These are phyloP conservation scores for Psococerastis gibbosa DNA, from an alignment of 2,888 invertebrate species.

Conservation along the genomic window DNA sequence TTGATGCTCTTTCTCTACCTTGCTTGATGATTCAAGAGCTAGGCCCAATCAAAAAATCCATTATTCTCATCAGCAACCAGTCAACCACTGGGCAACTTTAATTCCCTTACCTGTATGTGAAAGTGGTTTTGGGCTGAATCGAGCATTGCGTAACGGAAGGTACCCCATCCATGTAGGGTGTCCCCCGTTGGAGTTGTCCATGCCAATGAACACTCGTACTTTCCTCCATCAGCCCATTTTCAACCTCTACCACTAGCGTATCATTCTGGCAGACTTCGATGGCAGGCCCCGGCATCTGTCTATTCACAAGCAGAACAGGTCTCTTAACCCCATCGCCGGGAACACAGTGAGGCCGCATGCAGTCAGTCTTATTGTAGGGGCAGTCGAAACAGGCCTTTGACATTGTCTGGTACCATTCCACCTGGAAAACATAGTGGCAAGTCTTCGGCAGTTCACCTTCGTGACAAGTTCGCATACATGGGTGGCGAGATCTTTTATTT, in stretches of 20 bases:
- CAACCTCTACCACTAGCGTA: slow-evolving; percentile 59
- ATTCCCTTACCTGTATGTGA: slow-evolving; percentile 28
- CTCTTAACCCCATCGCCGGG: slow-evolving; percentile 63
- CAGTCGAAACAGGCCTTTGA: slow-evolving; percentile 79
- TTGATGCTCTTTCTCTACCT: no score
- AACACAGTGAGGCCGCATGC: slow-evolving; percentile 59
- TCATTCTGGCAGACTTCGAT: slow-evolving; percentile 82
- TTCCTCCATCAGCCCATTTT: slow-evolving; percentile 58
- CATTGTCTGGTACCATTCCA: slow-evolving; percentile 71
- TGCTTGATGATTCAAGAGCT: no score
- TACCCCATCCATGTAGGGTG: slow-evolving; percentile 79
- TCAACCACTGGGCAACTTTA: no score
- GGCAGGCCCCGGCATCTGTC: slow-evolving; percentile 71
- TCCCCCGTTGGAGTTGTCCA: slow-evolving; percentile 58
- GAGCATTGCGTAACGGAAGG: slow-evolving; percentile 75
- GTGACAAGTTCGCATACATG: slow-evolving; percentile 46
- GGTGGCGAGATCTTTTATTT: slow-evolving; percentile 23
- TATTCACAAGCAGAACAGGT: slow-evolving; percentile 58
- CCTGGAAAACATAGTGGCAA: slow-evolving; percentile 50
- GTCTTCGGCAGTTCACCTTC: slow-evolving; percentile 35
- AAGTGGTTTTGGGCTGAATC: slow-evolving; percentile 51
- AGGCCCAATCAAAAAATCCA: no score
- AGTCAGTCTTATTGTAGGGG: slow-evolving; percentile 54
- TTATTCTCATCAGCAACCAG: no score
- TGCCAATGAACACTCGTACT: slow-evolving; percentile 85